Base-by-base conservation (phyloP, 2,888 invertebrate genomes). In the Drosophila lutescens region DNA sequence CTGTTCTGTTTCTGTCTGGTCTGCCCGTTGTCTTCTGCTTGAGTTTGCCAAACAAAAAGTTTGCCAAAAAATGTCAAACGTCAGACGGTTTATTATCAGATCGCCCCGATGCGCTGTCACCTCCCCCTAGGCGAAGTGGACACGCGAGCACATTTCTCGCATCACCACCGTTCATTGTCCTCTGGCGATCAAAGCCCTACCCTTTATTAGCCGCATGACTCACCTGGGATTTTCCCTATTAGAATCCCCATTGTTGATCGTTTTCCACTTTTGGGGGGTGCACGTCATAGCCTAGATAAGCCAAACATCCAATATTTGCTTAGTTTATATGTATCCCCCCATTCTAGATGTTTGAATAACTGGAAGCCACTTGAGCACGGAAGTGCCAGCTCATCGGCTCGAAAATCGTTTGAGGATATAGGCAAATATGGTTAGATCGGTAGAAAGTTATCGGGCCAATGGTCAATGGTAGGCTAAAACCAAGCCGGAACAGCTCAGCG, bases 81-180 rank as follows among this genome's bases (percentile, higher is more conserved):
- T 46, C 82, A 76, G 67, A 70, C 79, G 73, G 54, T 78, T 78
- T 65, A 82, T 88, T 88, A 81, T 76, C 73, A 86, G 73, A 65
- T 46, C 43, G 38, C 20, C 60, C 23, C 70, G 71, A 67, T 70
- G 73, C 71, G 68, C 68, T 72, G 68, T 68, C 68, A 60, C 67
- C 68, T 44, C 63, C 71, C 61, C 67, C 38, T 43, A 34, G 66
- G 66, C 23, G 17, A 43, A 66, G 8, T 51, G 43, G 67, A 50
- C 50, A 47, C 49, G 50, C 50, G 73, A 50, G n/a, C 15, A 9
- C 26, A 46, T 40, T 47, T 56, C 38, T 38, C 46, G 65, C 71
- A 38, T 66, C 46, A 47, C 57, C 44, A 13, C 32, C 65, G 65
- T 66, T 66, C 65, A 66, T 70, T 66, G 65, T 66, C 57, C 65